phyloP scores from a whole-genome alignment of 2,888 invertebrate species.

The Ceraclea dissimilis region DNA sequence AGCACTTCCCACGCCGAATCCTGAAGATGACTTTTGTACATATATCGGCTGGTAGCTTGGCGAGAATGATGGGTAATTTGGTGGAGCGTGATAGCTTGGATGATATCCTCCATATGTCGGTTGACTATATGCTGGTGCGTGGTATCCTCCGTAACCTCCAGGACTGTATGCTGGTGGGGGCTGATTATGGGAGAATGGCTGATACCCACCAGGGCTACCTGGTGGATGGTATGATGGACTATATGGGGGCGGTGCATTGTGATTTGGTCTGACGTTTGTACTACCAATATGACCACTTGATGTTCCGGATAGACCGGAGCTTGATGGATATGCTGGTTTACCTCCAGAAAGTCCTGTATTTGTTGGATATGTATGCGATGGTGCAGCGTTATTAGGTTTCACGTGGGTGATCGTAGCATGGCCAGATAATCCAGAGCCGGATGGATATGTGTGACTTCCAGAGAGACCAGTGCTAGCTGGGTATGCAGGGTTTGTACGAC shows the following conservation, averaged over 20 bases:
- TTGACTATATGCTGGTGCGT: constrained; percentile 14
- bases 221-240: constrained; percentile 4
- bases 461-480: constrained; percentile 10
- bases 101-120: constrained; percentile 6
- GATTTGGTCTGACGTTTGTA: not conserved
- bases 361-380: constrained; percentile 7
- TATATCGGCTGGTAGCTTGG: constrained; percentile 11
- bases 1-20: constrained; percentile 12
- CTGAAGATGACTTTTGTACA: constrained; percentile 7
- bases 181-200: not conserved
- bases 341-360: constrained; percentile 10
- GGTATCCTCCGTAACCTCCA: constrained; percentile 8
- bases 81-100: constrained; percentile 1
- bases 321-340: constrained; percentile 15
- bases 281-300: constrained; percentile 2
- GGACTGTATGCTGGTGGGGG: constrained; percentile 9
- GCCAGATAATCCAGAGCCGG: constrained; percentile 8
- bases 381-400: not conserved
- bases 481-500: not conserved
- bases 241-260: constrained; percentile 7
- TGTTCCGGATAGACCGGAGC: constrained; percentile 15
- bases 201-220: not conserved
- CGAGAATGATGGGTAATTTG: not conserved
- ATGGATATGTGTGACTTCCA: not conserved
- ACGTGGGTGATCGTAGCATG: constrained; percentile 3